Evolutionary conservation across 2,888 invertebrate species (phyloP).

Genomic region (Temnothorax unifasciatus): DNA sequence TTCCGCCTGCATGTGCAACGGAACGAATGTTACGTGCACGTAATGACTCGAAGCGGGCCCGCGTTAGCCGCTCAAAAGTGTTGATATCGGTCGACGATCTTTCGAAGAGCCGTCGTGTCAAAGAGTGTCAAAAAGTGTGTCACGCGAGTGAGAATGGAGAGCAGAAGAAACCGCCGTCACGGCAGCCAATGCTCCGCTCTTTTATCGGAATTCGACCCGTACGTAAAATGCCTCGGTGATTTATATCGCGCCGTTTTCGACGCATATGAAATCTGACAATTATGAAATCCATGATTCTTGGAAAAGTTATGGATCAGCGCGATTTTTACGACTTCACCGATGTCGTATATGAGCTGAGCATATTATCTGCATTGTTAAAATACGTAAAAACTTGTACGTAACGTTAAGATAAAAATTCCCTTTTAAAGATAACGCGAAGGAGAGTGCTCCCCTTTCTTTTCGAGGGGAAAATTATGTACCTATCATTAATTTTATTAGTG

Average conservation of each 20-base stretch:
- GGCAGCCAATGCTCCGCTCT: constrained; percentile 8
- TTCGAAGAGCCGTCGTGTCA: constrained; percentile 68
- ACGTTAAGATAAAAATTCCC: constrained; percentile 4
- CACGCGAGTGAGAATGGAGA: constrained; percentile 66
- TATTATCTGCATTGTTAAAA: background rate
- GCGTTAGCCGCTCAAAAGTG: constrained; percentile 63
- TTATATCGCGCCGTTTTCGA: background rate
- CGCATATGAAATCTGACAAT: background rate
- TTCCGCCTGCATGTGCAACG: constrained; percentile 49
- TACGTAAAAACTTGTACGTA: background rate
- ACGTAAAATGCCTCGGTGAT: constrained; percentile 23
- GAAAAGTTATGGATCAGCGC: background rate
- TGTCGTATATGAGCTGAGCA: background rate
- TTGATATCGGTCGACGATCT: constrained; percentile 73
- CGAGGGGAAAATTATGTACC: constrained; percentile 23
- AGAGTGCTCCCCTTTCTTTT: background rate
- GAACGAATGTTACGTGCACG: constrained; percentile 68
- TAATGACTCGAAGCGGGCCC: constrained; percentile 66
- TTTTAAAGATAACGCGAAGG: constrained; percentile 2
- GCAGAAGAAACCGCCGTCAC: constrained; percentile 37
- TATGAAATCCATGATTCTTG: background rate
- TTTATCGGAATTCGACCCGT: constrained; percentile 27
- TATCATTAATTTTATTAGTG: constrained; percentile 49
- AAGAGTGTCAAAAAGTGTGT: constrained; percentile 73
- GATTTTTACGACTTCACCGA: background rate